Conservation (phyloP, 2,113 vertebrate species). For the Drymodes brunneopygia region DNA sequence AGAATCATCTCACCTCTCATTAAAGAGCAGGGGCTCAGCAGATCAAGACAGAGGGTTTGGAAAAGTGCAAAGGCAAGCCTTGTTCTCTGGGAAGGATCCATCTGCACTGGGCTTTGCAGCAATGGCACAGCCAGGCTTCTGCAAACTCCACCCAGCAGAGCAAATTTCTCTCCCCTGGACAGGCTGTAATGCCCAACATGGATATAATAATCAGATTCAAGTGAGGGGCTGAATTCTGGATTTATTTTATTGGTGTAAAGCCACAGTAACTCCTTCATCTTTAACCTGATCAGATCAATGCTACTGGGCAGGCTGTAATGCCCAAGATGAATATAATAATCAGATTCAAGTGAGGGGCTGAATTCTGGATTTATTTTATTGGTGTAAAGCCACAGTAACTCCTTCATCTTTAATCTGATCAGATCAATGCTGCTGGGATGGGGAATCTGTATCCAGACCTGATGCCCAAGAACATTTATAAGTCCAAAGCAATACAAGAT, state of each 20-base stretch:
- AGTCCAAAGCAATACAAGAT: neutral
- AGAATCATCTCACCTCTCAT: neutral
- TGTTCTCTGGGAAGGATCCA: neutral
- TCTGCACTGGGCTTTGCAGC: neutral
- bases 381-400: neutral
- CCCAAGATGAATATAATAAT: neutral
- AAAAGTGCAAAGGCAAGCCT: neutral
- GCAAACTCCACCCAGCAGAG: neutral
- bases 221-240: neutral
- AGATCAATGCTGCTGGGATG: neutral
- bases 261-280: neutral
- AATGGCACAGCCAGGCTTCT: neutral
- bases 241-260: neutral
- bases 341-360: neutral
- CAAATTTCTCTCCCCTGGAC: neutral
- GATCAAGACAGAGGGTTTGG: rapidly evolving
- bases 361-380: neutral
- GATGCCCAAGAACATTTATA: rapidly evolving
- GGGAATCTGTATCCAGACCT: neutral
- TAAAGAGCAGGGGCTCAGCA: neutral
- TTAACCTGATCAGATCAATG: neutral
- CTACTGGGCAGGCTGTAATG: too few species aligned
- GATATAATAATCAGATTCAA: neutral
- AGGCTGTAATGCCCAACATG: neutral
- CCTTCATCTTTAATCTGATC: neutral